Evolutionary conservation across 1,140 invertebrate species (phyloP).

Genomic region (Drosophila albomicans): DNA sequence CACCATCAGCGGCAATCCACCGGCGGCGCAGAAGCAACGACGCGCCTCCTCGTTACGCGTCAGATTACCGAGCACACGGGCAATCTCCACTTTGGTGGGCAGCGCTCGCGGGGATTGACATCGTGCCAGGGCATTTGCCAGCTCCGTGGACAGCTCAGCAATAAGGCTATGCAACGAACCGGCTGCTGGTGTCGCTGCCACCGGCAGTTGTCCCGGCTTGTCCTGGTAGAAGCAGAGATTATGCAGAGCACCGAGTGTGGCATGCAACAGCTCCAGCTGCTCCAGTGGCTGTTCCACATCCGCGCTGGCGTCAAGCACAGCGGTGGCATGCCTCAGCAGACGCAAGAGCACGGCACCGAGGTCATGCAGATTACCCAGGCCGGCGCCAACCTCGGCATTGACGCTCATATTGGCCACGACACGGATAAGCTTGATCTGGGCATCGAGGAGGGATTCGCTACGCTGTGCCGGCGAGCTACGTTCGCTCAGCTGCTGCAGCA

Average conservation of each 20-base stretch:
- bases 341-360: slow-evolving; percentile 78
- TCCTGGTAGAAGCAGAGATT: slow-evolving; percentile 84
- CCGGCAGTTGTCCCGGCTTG: slow-evolving; percentile 32
- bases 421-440: slow-evolving; percentile 86
- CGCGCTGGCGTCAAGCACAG: neutral
- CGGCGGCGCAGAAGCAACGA: slow-evolving; percentile 73
- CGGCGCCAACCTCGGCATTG: slow-evolving; percentile 88
- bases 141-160: slow-evolving; percentile 57
- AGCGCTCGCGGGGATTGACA: slow-evolving; percentile 40
- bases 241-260: slow-evolving; percentile 81
- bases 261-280: slow-evolving; percentile 77
- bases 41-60: slow-evolving; percentile 80
- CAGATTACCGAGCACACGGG: slow-evolving; percentile 84
- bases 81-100: slow-evolving; percentile 76
- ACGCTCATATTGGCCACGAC: slow-evolving; percentile 91
- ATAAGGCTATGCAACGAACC: slow-evolving; percentile 74
- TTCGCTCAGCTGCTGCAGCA: slow-evolving; percentile 70
- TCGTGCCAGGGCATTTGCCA: slow-evolving; percentile 58
- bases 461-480: slow-evolving; percentile 17
- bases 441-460: slow-evolving; percentile 84
- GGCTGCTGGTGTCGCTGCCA: slow-evolving; percentile 8
- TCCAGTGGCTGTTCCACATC: slow-evolving; percentile 43
- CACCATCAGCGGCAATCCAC: slow-evolving; percentile 74
- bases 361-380: slow-evolving; percentile 82
- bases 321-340: slow-evolving; percentile 45